Evolutionary conservation across 2,797 vertebrate species (phyloP), one percentile per base, ranked within the genome.

Genomic region (Hyperoplus lanceolatus): DNA sequence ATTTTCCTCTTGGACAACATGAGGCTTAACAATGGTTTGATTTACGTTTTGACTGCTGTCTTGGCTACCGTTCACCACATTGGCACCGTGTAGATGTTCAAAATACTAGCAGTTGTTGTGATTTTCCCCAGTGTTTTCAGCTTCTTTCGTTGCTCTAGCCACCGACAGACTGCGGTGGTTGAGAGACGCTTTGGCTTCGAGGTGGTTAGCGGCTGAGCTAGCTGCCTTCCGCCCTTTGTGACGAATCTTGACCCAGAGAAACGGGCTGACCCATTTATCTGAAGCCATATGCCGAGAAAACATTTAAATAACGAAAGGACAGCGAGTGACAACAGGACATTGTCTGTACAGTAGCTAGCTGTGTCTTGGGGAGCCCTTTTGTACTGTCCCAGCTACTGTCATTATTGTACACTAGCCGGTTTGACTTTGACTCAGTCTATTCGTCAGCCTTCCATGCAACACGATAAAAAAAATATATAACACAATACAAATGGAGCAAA

Each of bases 181-280:
- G 15, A 64, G 60, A 13, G 63, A 59, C 55, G 70, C 77, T 62
- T 18, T 41, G 6, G 58, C 60, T 73, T 29, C n/a, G 45, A 61
- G 71, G 70, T 79, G 81, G 69, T 75, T 76, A 70, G 81, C 78
- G 56, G 55, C 73, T 57, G 42, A 73, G 83, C 86, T 82, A 82
- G 48, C 70, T 74, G 70, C 82, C 77, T 92, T 91, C 88, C 91
- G 90, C 93, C 90, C 89, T 91, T 90, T 91, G 91, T 92, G 88
- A 70, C 51, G 84, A 75, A 81, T 77, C 70, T 80, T 84, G 73
- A 84, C 75, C 74, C 78, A 73, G n/a, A 79, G 66, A 75, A 42
- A 29, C 29, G 38, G 74, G 54, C 51, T 82, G 75, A 73, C 67
- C 73, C 41, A 69, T 80, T 84, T 75, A 12, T 59, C 56, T 51